Percentiles rank a stretch among this genome's conserved stretches.
Conservation (phyloP, 2,797 vertebrate genomes). For the Tachyglossus aculeatus region DNA sequence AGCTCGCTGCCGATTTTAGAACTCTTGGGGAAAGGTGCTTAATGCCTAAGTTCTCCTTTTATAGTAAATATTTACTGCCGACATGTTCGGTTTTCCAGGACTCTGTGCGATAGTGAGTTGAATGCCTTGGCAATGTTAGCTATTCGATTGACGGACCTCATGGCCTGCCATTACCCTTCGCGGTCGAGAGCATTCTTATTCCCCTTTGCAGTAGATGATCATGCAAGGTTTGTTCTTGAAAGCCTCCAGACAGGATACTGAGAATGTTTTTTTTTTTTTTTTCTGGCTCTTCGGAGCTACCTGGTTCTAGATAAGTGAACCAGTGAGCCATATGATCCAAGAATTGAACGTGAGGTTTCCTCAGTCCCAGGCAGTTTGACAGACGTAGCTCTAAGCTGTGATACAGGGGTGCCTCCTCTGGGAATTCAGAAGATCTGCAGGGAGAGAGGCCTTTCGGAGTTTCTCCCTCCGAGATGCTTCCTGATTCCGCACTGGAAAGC, state of each 20-base stretch:
- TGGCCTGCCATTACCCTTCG: neutral
- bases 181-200: slow-evolving; percentile 37
- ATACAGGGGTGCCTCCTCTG: slow-evolving; percentile 77
- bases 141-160: slow-evolving; percentile 28
- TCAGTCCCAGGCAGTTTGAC: slow-evolving; percentile 48
- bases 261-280: slow-evolving; percentile 15
- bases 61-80: slow-evolving; percentile 24
- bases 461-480: slow-evolving; percentile 12
- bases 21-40: slow-evolving; percentile 18
- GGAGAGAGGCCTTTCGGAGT: slow-evolving; percentile 37
- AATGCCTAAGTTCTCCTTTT: neutral
- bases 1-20: slow-evolving; percentile 22
- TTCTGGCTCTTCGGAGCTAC: slow-evolving; percentile 28
- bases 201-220: slow-evolving; percentile 43
- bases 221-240: neutral
- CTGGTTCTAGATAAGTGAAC: slow-evolving; percentile 30
- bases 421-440: slow-evolving; percentile 71
- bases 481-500: slow-evolving; percentile 21
- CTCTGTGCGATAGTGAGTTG: slow-evolving; percentile 17
- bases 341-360: slow-evolving; percentile 32
- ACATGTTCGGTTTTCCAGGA: slow-evolving; percentile 19
- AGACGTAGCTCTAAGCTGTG: slow-evolving; percentile 52
- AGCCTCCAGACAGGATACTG: slow-evolving; percentile 18
- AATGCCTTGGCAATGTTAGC: neutral
- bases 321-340: slow-evolving; percentile 36